Percentiles rank a stretch among this genome's conserved stretches.
Conservation (phyloP, 2,888 invertebrate species). For the Spilarctia lutea region DNA sequence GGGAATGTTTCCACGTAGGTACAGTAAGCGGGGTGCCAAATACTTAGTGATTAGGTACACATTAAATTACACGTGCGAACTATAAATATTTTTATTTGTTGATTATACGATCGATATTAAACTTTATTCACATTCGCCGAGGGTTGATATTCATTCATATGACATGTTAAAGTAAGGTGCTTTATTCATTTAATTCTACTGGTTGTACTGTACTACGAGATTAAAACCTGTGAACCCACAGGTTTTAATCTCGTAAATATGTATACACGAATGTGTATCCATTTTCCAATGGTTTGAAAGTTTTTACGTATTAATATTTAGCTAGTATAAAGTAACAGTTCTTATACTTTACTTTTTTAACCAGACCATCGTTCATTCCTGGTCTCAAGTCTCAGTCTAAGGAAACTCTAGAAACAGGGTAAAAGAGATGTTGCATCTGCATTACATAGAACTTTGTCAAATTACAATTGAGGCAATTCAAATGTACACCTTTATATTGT, state of each 20-base stretch:
- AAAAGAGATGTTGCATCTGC: background rate
- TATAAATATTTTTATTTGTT: background rate
- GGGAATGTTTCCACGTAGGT: too few relatives aligned
- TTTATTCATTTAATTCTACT: background rate
- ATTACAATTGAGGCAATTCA: conserved; percentile 78
- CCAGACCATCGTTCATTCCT: too few relatives aligned
- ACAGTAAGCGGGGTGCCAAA: background rate
- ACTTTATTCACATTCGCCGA: background rate
- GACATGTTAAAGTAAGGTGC: background rate
- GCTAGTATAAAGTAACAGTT: background rate
- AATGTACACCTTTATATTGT: conserved; percentile 83
- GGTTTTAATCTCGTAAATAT: background rate
- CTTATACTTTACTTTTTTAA: too few relatives aligned
- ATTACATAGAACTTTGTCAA: conserved; percentile 50
- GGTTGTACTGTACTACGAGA: background rate
- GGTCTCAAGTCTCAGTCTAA: too few relatives aligned
- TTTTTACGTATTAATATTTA: background rate
- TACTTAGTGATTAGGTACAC: background rate
- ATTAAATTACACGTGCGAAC: background rate
- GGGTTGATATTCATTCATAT: background rate
- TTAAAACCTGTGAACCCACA: background rate
- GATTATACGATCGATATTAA: background rate
- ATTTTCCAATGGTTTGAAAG: background rate
- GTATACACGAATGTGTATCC: background rate
- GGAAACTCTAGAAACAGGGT: background rate